A percentile compares a stretch with the other conserved stretches of the same genome.
These are phyloP conservation scores for Synergus laeviventris DNA, from an alignment of 2,888 invertebrate genomes.

Conservation along the genomic window DNA sequence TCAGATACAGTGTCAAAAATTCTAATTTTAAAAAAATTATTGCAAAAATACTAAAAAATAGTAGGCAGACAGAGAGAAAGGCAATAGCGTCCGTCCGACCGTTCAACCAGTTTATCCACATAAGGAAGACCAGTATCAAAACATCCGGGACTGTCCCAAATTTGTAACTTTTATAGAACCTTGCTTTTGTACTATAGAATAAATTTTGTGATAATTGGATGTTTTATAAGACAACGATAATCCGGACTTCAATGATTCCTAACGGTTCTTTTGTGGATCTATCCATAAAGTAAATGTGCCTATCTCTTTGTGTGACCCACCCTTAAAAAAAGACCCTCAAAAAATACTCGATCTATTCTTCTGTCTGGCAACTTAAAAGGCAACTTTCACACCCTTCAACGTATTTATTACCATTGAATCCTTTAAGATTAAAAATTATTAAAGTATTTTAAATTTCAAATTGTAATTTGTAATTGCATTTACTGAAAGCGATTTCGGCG, in stretches of 20 bases:
- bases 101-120: constrained; percentile 24
- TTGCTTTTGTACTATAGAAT: constrained; percentile 26
- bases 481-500: constrained; percentile 5
- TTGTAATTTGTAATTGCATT: background rate
- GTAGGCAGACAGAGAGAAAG: constrained; percentile 17
- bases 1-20: background rate
- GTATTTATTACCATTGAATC: background rate
- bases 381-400: constrained; percentile 21
- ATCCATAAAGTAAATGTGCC: constrained; percentile 33
- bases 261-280: constrained; percentile 29
- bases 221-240: constrained; percentile 36
- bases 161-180: constrained; percentile 38
- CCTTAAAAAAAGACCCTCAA: background rate
- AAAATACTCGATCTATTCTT: background rate
- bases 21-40: background rate
- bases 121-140: constrained; percentile 12
- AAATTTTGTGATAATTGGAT: constrained; percentile 26
- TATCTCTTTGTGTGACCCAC: constrained; percentile 6
- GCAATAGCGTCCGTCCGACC: constrained; percentile 31
- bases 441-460: background rate
- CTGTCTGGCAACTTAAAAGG: background rate
- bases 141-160: constrained; percentile 33
- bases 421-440: background rate
- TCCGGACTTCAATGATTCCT: constrained; percentile 14
- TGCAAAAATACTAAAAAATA: background rate